Evolutionary conservation across 2,888 invertebrate species (phyloP), one percentile per base, ranked within the genome.

Genomic region (Heterodera filipjevi): DNA sequence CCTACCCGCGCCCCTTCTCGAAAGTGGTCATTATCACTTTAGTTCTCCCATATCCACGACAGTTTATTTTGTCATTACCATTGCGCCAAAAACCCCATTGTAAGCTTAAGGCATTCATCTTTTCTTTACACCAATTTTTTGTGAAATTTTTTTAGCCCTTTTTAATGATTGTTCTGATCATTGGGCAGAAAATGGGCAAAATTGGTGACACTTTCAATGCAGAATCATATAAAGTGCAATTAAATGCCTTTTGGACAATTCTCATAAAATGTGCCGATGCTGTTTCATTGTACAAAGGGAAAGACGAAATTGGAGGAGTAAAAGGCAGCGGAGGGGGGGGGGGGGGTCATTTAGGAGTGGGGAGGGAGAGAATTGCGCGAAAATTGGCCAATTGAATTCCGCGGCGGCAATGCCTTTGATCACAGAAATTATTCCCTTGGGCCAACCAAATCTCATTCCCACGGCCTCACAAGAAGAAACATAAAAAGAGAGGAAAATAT

Each of bases 221-320:
- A 2, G 22, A 59, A 27, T n/a, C n/a, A 27, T n/a, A 59, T 59
- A 59, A 59, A 59, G 59, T 22, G 59, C 59, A 59, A 59, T 59
- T 59, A 59, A 59, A 59, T 59, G 59, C 59, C 59, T 59, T 12
- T 59, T 59, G n/a, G 59, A 10, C 59, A n/a, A 53, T n/a, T 59
- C 59, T 5, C 59, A 10, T 59, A 27, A 59, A 59, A 27, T n/a
- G 59, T 59, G 59, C 59, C 59, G n/a, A n/a, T n/a, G 59, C 59
- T 27, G 59, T 27, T 59, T 59, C 59, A 27, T 59, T 12, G 59
- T 27, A 16, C 27, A 59, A 59, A 59, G 59, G 12, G 59, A 59
- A 27, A 27, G 59, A 27, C 59, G 59, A 59, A 59, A 59, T 59
- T 27, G 59, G 59, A 59, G 59, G 27, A 59, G n/a, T 27, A 59